phyloP scores from a whole-genome alignment of 2,888 invertebrate species.

The Lithophane ornitopus region DNA sequence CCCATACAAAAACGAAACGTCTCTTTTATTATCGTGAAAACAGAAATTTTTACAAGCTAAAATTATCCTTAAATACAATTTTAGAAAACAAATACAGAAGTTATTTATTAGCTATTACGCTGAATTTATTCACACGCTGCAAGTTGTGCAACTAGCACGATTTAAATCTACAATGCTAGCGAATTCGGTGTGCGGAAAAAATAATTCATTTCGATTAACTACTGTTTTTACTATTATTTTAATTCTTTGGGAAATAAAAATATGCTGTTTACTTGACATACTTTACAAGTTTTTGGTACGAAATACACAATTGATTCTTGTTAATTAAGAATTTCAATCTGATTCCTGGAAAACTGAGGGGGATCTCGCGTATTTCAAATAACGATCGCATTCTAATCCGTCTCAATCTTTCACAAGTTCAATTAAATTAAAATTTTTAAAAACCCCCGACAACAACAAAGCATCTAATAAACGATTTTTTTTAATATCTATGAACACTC shows the following conservation, averaged over 20 bases:
- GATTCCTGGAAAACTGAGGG: not conserved
- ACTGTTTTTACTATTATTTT: slow-evolving; percentile 19
- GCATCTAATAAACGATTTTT: too few species aligned
- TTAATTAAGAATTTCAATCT: too few species aligned
- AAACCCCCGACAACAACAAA: too few species aligned
- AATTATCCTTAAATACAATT: slow-evolving; percentile 46
- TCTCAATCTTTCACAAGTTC: not conserved
- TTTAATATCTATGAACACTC: too few species aligned
- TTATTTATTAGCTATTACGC: slow-evolving; percentile 55
- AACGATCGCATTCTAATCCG: not conserved
- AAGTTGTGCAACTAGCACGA: slow-evolving; percentile 33
- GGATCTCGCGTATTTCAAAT: too few species aligned
- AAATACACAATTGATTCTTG: too few species aligned
- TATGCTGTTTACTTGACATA: not conserved
- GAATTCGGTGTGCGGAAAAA: slow-evolving; percentile 41
- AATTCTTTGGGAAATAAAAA: slow-evolving; percentile 3
- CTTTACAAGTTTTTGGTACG: not conserved
- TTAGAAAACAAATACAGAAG: slow-evolving; percentile 36
- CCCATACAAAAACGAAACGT: too few species aligned
- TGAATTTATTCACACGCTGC: slow-evolving; percentile 53
- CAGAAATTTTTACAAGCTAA: slow-evolving; percentile 6
- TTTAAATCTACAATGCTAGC: slow-evolving; percentile 40
- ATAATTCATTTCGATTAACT: slow-evolving; percentile 50
- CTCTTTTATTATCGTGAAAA: not conserved
- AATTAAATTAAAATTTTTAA: too few species aligned